Percentiles rank a stretch among this genome's conserved stretches.
Conservation (phyloP, 2,888 invertebrate species). For the Candidula unifasciata region DNA sequence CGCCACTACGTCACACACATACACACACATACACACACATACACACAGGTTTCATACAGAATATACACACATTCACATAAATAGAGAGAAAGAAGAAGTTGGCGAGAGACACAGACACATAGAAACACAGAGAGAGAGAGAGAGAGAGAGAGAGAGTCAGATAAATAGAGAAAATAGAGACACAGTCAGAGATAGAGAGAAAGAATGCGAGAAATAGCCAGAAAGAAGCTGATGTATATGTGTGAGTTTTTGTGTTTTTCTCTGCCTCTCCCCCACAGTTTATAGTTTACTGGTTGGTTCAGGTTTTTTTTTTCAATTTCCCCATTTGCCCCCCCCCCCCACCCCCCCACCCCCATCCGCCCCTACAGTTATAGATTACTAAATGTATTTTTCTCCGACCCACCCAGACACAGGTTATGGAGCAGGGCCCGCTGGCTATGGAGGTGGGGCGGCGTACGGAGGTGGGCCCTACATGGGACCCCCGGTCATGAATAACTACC, state of each 20-base stretch:
- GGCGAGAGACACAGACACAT: no score
- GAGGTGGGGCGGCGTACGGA: background rate
- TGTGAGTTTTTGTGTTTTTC: no score
- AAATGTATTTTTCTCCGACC: background rate
- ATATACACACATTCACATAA: no score
- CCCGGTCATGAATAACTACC: background rate
- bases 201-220: no score
- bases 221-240: no score
- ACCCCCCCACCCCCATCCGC: background rate
- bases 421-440: background rate
- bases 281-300: no score
- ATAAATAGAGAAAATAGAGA: conserved; percentile 28
- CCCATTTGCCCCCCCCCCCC: background rate
- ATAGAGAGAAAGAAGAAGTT: no score
- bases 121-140: conserved; percentile 41
- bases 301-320: no score
- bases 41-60: no score
- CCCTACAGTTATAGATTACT: background rate
- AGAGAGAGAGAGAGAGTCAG: conserved; percentile 34
- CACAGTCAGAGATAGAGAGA: conserved; percentile 40
- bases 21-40: background rate
- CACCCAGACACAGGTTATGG: background rate
- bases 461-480: background rate
- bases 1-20: background rate
- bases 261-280: no score